phyloP scores from a whole-genome alignment of 2,113 vertebrate genomes.

The Cinclus mexicanus region DNA sequence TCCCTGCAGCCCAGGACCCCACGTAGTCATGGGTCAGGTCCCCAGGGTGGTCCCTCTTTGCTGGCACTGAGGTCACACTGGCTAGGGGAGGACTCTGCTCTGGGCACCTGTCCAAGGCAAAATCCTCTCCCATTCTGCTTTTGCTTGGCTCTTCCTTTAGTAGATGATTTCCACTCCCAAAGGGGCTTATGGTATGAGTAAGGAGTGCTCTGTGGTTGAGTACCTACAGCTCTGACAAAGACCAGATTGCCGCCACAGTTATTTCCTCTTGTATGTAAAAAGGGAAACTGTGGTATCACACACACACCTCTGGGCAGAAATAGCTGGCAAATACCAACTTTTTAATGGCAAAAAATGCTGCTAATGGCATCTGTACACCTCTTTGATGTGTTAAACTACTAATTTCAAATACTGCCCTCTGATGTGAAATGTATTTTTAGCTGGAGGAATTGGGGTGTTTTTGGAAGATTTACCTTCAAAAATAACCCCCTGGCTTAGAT shows the following conservation, averaged over 20 bases:
- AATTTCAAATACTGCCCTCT: not conserved
- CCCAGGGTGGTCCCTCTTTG: not conserved
- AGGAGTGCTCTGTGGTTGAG: not conserved
- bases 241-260: slow-evolving; percentile 31
- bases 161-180: not conserved
- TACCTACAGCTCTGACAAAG: not conserved
- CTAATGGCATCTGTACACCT: not conserved
- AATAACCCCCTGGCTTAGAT: not conserved
- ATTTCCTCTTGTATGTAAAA: slow-evolving; percentile 20
- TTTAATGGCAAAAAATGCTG: not conserved
- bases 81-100: fast-evolving
- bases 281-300: slow-evolving; percentile 1
- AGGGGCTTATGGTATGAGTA: not conserved
- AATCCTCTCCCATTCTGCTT: not conserved
- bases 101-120: not conserved
- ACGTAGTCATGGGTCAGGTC: fast-evolving
- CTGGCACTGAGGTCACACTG: not conserved
- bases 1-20: not conserved
- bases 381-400: not conserved
- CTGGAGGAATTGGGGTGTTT: not conserved
- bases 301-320: slow-evolving; percentile 18
- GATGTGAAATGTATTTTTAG: not conserved
- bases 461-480: not conserved
- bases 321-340: not conserved
- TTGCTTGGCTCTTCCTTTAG: not conserved